These are phyloP conservation scores for Perca flavescens DNA, from an alignment of 2,113 vertebrate genomes.

Conservation along the genomic window DNA sequence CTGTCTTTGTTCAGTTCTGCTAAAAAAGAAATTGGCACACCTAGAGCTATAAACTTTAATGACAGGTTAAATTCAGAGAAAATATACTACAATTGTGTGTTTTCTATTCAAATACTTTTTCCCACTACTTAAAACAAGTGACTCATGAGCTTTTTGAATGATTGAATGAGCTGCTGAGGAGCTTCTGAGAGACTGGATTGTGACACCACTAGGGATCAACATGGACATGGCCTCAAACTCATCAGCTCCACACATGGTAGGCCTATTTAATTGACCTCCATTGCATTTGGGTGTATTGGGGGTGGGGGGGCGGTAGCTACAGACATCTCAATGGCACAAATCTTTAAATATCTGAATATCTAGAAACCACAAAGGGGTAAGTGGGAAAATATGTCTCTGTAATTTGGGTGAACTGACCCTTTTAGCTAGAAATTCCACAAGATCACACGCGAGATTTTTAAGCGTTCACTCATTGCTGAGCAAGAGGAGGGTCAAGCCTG, in stretches of 20 bases:
- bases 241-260: not conserved
- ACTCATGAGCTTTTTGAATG: slow-evolving; percentile 26
- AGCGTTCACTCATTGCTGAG: slow-evolving; percentile 26
- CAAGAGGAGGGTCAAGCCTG: slow-evolving; percentile 58
- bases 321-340: slow-evolving; percentile 5
- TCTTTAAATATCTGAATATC: slow-evolving; percentile 14
- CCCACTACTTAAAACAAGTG: slow-evolving; percentile 22
- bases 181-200: not conserved
- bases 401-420: slow-evolving; percentile 44
- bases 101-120: slow-evolving; percentile 48
- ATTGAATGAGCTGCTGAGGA: slow-evolving; percentile 9
- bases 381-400: slow-evolving; percentile 30
- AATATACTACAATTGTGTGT: slow-evolving; percentile 43
- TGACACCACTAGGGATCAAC: slow-evolving; percentile 3
- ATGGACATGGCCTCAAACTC: too few relatives aligned
- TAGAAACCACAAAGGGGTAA: slow-evolving; percentile 4
- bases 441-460: slow-evolving; percentile 1
- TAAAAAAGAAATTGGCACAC: slow-evolving; percentile 22
- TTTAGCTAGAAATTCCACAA: slow-evolving; percentile 28
- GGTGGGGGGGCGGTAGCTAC: not conserved
- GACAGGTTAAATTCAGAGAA: slow-evolving; percentile 52
- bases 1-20: slow-evolving; percentile 37
- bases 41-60: slow-evolving; percentile 54
- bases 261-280: not conserved
- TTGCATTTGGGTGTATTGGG: not conserved